phyloP scores from a whole-genome alignment of 2,888 invertebrate genomes.

The Meteorus cinctellus region DNA sequence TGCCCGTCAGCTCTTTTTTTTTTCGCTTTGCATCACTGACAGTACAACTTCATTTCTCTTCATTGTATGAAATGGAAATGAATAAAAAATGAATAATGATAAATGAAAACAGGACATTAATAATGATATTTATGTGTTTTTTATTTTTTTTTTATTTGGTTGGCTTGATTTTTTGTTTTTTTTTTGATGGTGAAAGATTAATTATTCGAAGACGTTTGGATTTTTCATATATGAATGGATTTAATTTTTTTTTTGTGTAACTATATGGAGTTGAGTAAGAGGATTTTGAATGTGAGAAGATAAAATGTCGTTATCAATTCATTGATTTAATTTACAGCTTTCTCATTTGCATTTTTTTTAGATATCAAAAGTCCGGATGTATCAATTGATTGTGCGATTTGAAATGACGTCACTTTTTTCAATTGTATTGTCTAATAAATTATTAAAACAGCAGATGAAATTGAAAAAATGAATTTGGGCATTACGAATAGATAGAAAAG shows the following conservation, averaged over 20 bases:
- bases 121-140: constrained; percentile 17
- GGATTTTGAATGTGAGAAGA: too few relatives aligned
- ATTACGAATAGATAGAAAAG: background rate
- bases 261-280: background rate
- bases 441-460: too few relatives aligned
- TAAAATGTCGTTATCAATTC: too few relatives aligned
- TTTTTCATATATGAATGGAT: constrained; percentile 29
- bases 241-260: constrained; percentile 21
- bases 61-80: constrained; percentile 7
- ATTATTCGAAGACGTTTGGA: constrained; percentile 37
- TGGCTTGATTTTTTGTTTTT: constrained; percentile 22
- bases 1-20: background rate
- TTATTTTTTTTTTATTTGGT: constrained; percentile 39
- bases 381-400: too few relatives aligned
- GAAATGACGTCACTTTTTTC: too few relatives aligned
- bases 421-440: too few relatives aligned
- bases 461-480: too few relatives aligned
- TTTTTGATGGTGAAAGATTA: constrained; percentile 36
- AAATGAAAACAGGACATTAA: background rate
- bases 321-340: too few relatives aligned
- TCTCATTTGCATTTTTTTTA: too few relatives aligned
- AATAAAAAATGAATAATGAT: background rate
- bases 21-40: background rate
- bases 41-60: constrained; percentile 13
- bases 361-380: too few relatives aligned